Base-by-base conservation (phyloP, 2,888 invertebrate genomes). In the Eumerus sabulonum region DNA sequence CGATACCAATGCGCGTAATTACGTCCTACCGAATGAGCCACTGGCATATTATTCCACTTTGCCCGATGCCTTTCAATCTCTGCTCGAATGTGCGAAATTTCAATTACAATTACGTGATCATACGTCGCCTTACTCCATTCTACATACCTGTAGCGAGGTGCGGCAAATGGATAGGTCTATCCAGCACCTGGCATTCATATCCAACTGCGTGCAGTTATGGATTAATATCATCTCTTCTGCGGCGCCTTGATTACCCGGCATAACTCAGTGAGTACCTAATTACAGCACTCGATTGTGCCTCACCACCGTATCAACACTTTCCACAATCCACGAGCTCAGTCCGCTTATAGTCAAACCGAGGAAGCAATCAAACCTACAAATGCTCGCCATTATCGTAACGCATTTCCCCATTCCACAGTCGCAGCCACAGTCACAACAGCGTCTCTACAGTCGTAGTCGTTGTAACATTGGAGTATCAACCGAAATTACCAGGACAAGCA, bases 361-460 rank as follows among this genome's bases (percentile, higher is more conserved):
- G 76, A 81, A 76, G 76, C 76, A 81, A 81, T 81, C 81, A 81
- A 76, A 66, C 64, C 62, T 63, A 81, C 71, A 81, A 81, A 81
- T 81, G 81, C 71, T 66, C 42, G 66, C 81, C 64, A 76, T 81
- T 81, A 81, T 71, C 66, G 81, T 19, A 71, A 71, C 76, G 74
- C 76, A 71, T 81, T 81, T 81, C 81, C 81, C 81, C 81, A 81
- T 81, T 81, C 81, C 81, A 79, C 7, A 27, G 27, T 27, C 27
- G 13, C 9, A 47, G 7, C 7, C 14, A 56, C 45, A 13, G 53
- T 27, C 48, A 48, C 40, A 40, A 11, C n/a, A 5, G 2, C 40
- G 54, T 63, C 13, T 56, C 44, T 57, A 12, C 38, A 64, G 68
- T 18, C 54, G n/a, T 40, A 17, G 35, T 19, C 38, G 35, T 11